Conservation (phyloP, 2,888 invertebrate species). For the Mantis religiosa region DNA sequence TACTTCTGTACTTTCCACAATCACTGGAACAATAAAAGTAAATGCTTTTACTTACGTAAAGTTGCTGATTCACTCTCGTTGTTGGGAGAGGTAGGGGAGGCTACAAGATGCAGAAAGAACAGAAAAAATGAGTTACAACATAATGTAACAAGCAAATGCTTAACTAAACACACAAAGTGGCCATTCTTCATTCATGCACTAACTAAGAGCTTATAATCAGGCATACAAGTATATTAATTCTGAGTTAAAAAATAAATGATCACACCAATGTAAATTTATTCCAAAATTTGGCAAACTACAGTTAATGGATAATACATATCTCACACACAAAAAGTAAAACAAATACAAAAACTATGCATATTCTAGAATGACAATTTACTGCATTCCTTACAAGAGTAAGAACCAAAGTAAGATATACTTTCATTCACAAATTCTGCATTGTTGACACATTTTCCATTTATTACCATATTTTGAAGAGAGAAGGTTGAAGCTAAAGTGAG, state of each 20-base stretch:
- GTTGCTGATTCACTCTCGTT: constrained; percentile 49
- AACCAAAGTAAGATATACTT: no score
- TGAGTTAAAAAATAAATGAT: not conserved
- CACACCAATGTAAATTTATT: not conserved
- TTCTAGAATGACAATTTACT: no score
- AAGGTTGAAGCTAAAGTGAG: no score
- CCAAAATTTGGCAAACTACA: not conserved
- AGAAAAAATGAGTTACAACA: constrained; percentile 16
- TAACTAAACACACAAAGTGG: not conserved
- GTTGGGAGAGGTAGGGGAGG: constrained; percentile 49
- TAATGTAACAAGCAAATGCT: not conserved
- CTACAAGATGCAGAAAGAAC: constrained; percentile 37
- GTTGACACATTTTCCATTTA: no score
- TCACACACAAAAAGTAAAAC: no score
- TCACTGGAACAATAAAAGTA: not conserved
- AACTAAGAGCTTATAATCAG: not conserved
- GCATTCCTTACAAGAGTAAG: no score
- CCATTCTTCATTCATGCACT: not conserved
- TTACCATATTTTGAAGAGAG: no score
- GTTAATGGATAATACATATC: not conserved
- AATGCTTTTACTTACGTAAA: constrained; percentile 46
- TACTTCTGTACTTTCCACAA: not conserved
- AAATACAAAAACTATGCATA: no score
- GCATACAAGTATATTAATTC: not conserved
- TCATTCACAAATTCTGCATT: no score